These are phyloP conservation scores for Lophochroa leadbeateri DNA, from an alignment of 2,113 vertebrate genomes.

Conservation along the genomic window DNA sequence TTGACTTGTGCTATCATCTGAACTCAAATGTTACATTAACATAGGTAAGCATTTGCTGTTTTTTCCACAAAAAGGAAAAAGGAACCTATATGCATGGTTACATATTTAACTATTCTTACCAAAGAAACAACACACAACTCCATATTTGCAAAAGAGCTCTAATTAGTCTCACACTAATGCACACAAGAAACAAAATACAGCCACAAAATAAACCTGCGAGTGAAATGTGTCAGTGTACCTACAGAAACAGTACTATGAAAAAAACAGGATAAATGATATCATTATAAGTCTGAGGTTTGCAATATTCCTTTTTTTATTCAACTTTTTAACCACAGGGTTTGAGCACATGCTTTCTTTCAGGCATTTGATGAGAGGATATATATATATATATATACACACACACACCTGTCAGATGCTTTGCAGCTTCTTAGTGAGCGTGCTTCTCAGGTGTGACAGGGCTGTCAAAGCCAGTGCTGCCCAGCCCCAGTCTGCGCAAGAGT, in stretches of 20 bases:
- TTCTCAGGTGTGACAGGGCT: neutral
- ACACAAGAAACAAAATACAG: neutral
- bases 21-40: conserved; percentile 63
- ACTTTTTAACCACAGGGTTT: neutral
- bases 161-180: neutral
- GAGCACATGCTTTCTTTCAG: neutral
- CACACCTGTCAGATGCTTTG: neutral
- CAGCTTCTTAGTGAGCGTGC: neutral
- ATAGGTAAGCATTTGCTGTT: neutral
- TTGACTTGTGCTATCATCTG: conserved; percentile 32
- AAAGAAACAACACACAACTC: neutral
- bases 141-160: neutral
- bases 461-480: neutral
- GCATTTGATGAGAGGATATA: neutral
- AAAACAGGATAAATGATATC: neutral
- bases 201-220: neutral
- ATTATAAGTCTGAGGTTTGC: neutral
- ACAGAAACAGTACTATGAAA: fast-evolving
- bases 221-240: neutral
- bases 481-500: neutral
- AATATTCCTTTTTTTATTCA: neutral
- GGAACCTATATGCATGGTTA: neutral
- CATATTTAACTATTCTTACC: neutral
- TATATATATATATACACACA: too few relatives aligned
- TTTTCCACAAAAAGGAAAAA: neutral